Conservation (phyloP, 2,797 vertebrate species). For the Cossypha polioptera region DNA sequence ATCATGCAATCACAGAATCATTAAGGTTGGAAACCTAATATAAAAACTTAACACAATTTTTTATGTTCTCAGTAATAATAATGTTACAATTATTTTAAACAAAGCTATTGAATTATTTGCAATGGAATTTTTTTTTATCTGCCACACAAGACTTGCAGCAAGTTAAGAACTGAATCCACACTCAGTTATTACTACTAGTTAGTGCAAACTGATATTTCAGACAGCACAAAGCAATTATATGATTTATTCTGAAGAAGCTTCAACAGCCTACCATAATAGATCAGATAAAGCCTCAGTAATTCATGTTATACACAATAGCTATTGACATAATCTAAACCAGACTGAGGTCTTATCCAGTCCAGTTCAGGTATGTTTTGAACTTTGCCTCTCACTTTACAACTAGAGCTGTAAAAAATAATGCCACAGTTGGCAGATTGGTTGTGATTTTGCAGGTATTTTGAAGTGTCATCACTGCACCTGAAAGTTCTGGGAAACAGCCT, state of each 20-base stretch:
- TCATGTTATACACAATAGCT: not conserved
- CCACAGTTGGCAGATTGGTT: not conserved
- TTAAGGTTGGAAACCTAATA: not conserved
- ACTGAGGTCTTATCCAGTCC: not conserved
- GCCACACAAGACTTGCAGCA: not conserved
- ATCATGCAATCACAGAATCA: not conserved
- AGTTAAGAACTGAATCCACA: not conserved
- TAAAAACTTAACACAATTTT: not conserved
- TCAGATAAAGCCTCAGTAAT: not conserved
- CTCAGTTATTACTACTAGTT: not conserved
- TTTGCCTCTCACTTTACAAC: not conserved
- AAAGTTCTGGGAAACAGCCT: not conserved
- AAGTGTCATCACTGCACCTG: not conserved
- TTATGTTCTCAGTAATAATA: not conserved
- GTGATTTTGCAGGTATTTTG: not conserved
- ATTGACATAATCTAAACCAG: not conserved
- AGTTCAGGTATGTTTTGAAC: not conserved
- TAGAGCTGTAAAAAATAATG: not conserved
- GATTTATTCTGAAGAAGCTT: not conserved
- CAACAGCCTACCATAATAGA: not conserved
- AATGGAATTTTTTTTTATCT: not conserved
- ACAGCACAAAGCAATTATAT: not conserved
- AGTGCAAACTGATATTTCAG: not conserved
- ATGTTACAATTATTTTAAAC: not conserved
- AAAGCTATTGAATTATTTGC: not conserved